phyloP scores from a whole-genome alignment of 2,113 vertebrate species.

The Lasiurus cinereus region DNA sequence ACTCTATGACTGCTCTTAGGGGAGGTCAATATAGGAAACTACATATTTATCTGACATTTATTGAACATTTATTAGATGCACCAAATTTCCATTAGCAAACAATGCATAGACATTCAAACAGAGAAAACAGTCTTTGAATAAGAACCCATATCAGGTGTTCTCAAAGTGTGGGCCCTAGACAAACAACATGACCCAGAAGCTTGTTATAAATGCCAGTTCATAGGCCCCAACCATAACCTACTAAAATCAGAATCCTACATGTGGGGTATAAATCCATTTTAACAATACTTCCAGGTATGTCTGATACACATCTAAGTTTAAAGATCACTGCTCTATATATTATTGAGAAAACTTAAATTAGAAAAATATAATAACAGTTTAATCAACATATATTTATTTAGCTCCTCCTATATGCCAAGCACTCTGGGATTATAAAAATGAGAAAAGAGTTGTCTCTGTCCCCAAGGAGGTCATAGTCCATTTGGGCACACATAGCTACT shows the following conservation, averaged over 20 bases:
- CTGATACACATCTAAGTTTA: background rate
- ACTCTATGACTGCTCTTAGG: background rate
- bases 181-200: background rate
- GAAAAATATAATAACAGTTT: background rate
- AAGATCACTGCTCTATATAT: slow-evolving; percentile 36
- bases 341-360: slow-evolving; percentile 2
- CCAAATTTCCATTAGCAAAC: background rate
- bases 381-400: slow-evolving; percentile 19
- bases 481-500: background rate
- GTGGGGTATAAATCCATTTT: background rate
- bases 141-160: background rate
- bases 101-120: background rate
- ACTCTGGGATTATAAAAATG: background rate
- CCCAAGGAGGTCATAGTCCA: background rate
- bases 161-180: background rate
- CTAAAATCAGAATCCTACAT: background rate
- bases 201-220: background rate
- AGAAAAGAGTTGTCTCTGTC: background rate
- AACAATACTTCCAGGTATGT: background rate
- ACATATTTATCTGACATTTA: background rate
- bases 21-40: background rate
- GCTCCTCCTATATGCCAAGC: background rate
- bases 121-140: background rate
- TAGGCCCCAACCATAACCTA: background rate
- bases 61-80: background rate